Conservation (phyloP, 1,140 invertebrate species). For the Dendroctonus ponderosae region DNA sequence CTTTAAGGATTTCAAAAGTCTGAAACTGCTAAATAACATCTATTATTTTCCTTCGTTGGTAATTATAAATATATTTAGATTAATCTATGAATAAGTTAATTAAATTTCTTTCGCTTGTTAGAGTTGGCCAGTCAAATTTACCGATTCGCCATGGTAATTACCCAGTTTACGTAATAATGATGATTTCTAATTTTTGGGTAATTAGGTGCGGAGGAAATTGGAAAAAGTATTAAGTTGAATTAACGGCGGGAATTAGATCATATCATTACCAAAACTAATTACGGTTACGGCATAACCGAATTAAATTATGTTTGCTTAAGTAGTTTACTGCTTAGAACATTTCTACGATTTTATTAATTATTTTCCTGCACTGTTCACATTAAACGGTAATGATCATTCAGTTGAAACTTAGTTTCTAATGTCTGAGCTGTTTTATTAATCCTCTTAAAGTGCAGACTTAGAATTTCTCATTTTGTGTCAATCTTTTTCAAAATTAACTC, state of each 20-base stretch:
- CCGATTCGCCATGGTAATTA: slow-evolving; percentile 25
- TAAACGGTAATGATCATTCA: no score
- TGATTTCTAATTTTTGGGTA: slow-evolving; percentile 26
- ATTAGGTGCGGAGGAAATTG: slow-evolving; percentile 23
- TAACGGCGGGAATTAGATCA: slow-evolving; percentile 21
- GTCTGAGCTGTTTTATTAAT: no score
- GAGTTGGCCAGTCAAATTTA: slow-evolving; percentile 12
- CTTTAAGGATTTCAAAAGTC: not conserved
- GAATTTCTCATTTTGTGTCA: no score
- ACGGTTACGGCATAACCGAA: slow-evolving; percentile 11
- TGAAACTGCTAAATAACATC: not conserved
- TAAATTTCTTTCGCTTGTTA: slow-evolving; percentile 12
- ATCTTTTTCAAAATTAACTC: no score
- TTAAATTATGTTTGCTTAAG: not conserved
- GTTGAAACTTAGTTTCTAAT: no score
- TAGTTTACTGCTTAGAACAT: no score
- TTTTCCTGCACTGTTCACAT: no score
- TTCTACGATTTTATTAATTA: no score
- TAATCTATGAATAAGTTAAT: slow-evolving; percentile 6
- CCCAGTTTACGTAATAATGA: slow-evolving; percentile 24
- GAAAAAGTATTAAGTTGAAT: slow-evolving; percentile 25
- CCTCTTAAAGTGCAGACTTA: no score
- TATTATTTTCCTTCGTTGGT: not conserved
- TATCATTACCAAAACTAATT: slow-evolving; percentile 23
- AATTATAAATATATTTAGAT: slow-evolving; percentile 13